Evolutionary conservation across 2,113 vertebrate species (phyloP).

Genomic region (Aythya baeri): DNA sequence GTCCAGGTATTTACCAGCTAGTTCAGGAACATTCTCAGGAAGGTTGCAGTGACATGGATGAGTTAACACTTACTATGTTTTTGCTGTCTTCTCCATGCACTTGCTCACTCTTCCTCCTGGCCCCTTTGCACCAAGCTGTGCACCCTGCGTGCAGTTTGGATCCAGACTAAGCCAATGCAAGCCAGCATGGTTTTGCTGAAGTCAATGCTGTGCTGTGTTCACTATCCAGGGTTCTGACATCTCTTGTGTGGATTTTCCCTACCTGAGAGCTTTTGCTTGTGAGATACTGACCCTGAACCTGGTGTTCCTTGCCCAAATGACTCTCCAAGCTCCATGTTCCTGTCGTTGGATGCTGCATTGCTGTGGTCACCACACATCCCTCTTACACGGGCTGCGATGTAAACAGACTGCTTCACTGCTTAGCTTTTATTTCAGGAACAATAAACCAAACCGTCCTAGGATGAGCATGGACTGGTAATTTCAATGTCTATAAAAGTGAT

Average conservation of each 20-base stretch:
- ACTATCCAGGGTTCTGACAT: neutral
- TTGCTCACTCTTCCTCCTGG: neutral
- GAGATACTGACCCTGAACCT: neutral
- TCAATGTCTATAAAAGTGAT: neutral
- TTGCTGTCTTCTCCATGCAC: neutral
- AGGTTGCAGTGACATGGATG: neutral
- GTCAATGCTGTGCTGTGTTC: neutral
- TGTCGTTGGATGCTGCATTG: accelerated
- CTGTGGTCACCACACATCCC: neutral
- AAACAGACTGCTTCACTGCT: neutral
- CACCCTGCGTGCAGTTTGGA: neutral
- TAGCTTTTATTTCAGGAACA: neutral
- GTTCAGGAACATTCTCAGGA: neutral
- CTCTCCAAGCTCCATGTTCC: neutral
- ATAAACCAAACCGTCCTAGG: neutral
- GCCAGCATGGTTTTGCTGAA: neutral
- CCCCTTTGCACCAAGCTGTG: neutral
- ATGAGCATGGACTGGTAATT: neutral
- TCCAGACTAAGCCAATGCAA: neutral
- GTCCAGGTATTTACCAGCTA: accelerated
- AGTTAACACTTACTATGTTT: neutral
- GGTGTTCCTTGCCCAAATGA: neutral
- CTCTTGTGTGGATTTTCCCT: neutral
- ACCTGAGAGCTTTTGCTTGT: neutral
- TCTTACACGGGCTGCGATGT: no score